Base-by-base conservation (phyloP, 30 jellyfish, hydroid and myxozoan genomes). In the Cassiopea xamachana region DNA sequence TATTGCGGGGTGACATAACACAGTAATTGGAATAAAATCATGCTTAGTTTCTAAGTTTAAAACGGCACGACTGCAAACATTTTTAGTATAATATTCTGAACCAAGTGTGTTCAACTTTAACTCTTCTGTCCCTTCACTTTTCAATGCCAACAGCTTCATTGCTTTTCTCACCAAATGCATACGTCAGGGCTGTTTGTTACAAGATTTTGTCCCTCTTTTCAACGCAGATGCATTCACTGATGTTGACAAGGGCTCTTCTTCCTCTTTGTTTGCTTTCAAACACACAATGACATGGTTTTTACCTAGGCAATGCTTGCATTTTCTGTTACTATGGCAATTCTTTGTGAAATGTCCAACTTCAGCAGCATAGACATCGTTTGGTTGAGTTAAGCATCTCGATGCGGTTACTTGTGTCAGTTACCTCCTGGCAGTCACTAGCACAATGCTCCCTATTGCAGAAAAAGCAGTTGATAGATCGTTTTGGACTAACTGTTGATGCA, bases 111-210 rank as follows among this genome's bases (percentile, higher is more conserved):
- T 80, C 45, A 80, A 16, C 59, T 80, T 80, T 18, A 80, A n/a
- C 58, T 48, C 19, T 80, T 80, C 85, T 39, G 10, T 17, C 7
- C 67, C 60, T 62, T 55, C 79, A 49, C 19, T 61, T 49, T 49
- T 16, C 79, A 80, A 55, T 16, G 77, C 45, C 60, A 80, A 61
- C 27, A 16, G 50, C 77, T 64, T 60, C 61, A 16, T 61, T 48
- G 64, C 51, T 12, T 15, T 80, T 46, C 76, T 87, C 72, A 18
- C 80, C 90, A n/a, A 46, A 87, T 55, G 81, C 89, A 62, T 75
- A 87, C 14, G 90, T 78, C 73, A 46, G 78, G 64, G 69, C 64
- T 18, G 62, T 87, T 49, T 39, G 78, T 49, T 19, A 45, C 47
- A 2, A 39, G 48, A 75, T 85, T 75, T 48, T 51, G 80, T 76